These are phyloP conservation scores for Coilia nasus DNA, from an alignment of 2,797 vertebrate genomes.

Conservation along the genomic window DNA sequence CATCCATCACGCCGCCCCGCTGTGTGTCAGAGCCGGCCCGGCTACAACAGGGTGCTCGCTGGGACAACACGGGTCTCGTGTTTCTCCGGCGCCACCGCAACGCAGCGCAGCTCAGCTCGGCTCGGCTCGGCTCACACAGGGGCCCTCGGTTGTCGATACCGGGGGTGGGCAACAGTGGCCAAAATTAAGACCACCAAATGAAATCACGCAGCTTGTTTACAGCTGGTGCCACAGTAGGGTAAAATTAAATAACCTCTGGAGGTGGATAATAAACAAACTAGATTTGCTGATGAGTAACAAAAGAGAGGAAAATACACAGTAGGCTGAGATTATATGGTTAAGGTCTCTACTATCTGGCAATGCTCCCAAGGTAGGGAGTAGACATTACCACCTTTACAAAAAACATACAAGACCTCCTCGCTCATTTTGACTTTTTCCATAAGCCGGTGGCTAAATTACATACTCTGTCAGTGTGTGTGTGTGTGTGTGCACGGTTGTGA, in stretches of 20 bases:
- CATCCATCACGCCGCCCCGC: not conserved
- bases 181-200: not conserved
- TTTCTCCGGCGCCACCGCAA: not conserved
- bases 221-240: not conserved
- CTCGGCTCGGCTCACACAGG: not conserved
- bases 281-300: not conserved
- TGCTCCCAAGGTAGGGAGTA: not conserved
- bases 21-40: not conserved
- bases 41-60: not conserved
- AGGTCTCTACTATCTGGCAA: not conserved
- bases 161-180: not conserved
- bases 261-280: not conserved
- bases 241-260: not conserved
- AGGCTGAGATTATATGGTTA: not conserved
- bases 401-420: not conserved
- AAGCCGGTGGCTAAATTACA: not conserved
- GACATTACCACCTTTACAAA: not conserved
- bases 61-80: not conserved
- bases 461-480: not conserved
- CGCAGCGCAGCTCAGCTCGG: not conserved
- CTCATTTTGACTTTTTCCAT: not conserved
- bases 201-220: slow-evolving; percentile 8
- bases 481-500: not conserved
- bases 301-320: not conserved
- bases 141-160: not conserved